phyloP scores from a whole-genome alignment of 2,113 vertebrate species.

The Ancistrus triradiatus region DNA sequence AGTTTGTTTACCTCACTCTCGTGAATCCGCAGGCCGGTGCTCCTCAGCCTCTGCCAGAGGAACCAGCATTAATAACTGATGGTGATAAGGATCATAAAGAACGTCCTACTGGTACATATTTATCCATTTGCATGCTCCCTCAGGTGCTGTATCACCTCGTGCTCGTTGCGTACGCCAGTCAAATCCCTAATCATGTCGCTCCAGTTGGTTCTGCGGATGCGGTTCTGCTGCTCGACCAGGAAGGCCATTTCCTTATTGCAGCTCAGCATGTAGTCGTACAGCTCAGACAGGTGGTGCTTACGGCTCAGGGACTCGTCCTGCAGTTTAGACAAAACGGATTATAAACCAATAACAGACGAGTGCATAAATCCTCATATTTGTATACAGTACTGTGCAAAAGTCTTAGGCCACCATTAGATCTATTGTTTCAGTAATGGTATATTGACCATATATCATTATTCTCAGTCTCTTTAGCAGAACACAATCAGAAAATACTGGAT shows the following conservation, averaged over 20 bases:
- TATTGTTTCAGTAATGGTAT: too few species aligned
- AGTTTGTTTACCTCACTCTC: conserved; percentile 79
- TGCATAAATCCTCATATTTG: too few species aligned
- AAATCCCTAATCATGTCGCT: neutral
- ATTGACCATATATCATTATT: too few species aligned
- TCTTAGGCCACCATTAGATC: too few species aligned
- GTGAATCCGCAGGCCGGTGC: conserved; percentile 74
- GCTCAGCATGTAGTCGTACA: neutral
- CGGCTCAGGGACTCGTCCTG: neutral
- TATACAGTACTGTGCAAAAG: too few species aligned
- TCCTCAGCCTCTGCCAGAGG: conserved; percentile 80
- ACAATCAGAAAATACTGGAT: too few species aligned
- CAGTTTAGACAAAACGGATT: neutral
- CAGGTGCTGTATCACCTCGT: conserved; percentile 29
- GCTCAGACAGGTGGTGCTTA: neutral
- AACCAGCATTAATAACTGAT: neutral
- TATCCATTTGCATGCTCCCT: too few species aligned
- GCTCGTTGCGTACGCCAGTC: conserved; percentile 2
- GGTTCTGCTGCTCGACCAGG: neutral
- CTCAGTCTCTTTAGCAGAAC: too few species aligned
- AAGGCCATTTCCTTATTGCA: neutral
- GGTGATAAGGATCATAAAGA: neutral
- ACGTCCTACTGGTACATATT: too few species aligned
- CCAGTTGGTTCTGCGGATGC: conserved; percentile 1
- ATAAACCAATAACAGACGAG: neutral